These are phyloP conservation scores for Neotoxoptera formosana DNA, from an alignment of 1,140 invertebrate genomes.

Conservation along the genomic window DNA sequence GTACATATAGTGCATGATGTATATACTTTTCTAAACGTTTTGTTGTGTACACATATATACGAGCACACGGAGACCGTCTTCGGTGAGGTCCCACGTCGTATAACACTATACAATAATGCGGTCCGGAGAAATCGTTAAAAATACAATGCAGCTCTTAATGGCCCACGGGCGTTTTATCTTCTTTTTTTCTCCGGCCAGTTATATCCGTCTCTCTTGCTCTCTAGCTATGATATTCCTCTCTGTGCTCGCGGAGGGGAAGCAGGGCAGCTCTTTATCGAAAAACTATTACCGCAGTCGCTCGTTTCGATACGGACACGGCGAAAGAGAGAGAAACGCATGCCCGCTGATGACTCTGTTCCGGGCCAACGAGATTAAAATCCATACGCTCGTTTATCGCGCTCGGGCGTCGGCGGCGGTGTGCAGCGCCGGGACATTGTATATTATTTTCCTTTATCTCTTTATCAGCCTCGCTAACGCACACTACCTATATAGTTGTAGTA, in stretches of 20 bases:
- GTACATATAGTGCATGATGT: too few relatives aligned
- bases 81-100: conserved; percentile 27
- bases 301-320: background rate
- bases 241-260: background rate
- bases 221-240: too few relatives aligned
- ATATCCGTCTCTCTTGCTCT: background rate
- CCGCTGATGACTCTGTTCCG: background rate
- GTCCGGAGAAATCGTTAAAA: conserved; percentile 50
- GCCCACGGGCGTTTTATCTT: conserved; percentile 11
- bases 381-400: background rate
- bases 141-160: conserved; percentile 31
- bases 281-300: background rate
- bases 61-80: background rate
- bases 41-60: background rate
- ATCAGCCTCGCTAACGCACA: background rate
- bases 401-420: background rate
- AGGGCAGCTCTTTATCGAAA: background rate
- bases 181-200: background rate
- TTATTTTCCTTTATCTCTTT: background rate
- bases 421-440: too few relatives aligned
- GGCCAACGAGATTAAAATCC: conserved; percentile 14
- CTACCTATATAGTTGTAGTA: background rate
- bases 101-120: conserved; percentile 3
- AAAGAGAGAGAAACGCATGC: background rate
- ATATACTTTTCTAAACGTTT: conserved; percentile 43